phyloP scores from a whole-genome alignment of 2,113 vertebrate species.

The Cavia porcellus region DNA sequence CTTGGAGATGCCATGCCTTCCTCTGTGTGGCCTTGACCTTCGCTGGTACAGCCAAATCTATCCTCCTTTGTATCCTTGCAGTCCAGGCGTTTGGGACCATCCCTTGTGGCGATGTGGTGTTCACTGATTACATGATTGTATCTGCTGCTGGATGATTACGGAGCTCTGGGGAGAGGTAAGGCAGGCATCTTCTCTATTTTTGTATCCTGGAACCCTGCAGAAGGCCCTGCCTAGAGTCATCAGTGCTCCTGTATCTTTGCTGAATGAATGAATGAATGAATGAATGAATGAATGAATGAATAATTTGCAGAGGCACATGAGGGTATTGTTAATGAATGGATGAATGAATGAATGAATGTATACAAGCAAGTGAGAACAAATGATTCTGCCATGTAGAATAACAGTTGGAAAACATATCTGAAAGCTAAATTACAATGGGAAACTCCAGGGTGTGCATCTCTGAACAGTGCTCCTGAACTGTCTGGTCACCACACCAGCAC shows the following conservation, averaged over 20 bases:
- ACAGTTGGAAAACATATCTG: not conserved
- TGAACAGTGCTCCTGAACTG: fast-evolving
- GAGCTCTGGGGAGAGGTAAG: not conserved
- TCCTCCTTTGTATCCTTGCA: not conserved
- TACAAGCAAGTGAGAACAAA: fast-evolving
- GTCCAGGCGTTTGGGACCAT: not conserved
- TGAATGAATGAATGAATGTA: not conserved
- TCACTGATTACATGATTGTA: not conserved
- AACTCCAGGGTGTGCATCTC: not conserved
- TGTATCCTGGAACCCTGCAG: not conserved
- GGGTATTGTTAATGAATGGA: not conserved
- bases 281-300: not conserved
- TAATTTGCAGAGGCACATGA: no score
- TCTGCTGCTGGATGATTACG: not conserved
- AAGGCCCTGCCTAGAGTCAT: not conserved
- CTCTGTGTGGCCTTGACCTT: conserved; percentile 28
- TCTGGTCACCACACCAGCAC: no score
- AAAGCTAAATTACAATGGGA: not conserved
- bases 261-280: not conserved
- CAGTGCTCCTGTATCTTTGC: not conserved
- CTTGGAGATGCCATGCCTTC: not conserved
- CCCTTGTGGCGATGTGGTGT: not conserved
- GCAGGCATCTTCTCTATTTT: not conserved
- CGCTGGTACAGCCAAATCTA: not conserved
- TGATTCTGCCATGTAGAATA: not conserved